Evolutionary conservation across 2,113 vertebrate genomes (phyloP).

Genomic region (Pica pica): DNA sequence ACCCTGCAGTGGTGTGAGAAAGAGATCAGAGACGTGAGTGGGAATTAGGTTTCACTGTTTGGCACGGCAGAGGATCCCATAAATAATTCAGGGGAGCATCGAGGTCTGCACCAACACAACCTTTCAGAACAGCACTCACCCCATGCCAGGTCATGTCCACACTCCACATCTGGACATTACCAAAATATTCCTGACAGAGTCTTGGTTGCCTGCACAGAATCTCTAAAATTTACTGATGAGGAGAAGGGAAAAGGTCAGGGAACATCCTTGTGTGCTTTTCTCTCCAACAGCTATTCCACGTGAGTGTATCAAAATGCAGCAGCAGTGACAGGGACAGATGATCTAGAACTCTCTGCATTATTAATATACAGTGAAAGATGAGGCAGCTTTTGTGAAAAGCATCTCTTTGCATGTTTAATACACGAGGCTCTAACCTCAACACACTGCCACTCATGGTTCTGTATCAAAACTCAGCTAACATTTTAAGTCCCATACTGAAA

Average conservation of each 20-base stretch:
- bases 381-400: slow-evolving; percentile 28
- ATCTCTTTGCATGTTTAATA: slow-evolving; percentile 41
- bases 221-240: neutral
- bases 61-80: neutral
- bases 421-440: neutral
- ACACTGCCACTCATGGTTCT: neutral
- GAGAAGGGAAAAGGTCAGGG: neutral
- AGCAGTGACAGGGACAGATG: slow-evolving; percentile 38
- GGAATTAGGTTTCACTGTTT: neutral
- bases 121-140: neutral
- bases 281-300: neutral
- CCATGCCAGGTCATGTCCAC: neutral
- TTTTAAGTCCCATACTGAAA: neutral
- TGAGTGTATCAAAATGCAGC: slow-evolving; percentile 3
- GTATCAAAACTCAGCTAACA: neutral
- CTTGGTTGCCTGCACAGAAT: neutral
- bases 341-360: slow-evolving; percentile 42
- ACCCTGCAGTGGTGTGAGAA: neutral
- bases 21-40: neutral
- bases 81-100: neutral
- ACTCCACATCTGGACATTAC: neutral
- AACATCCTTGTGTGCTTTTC: neutral
- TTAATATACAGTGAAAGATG: slow-evolving; percentile 44
- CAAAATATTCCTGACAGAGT: neutral
- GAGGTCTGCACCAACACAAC: neutral